Base-by-base conservation (phyloP, 2,797 vertebrate genomes). In the Parauchenoglanis punctatus region DNA sequence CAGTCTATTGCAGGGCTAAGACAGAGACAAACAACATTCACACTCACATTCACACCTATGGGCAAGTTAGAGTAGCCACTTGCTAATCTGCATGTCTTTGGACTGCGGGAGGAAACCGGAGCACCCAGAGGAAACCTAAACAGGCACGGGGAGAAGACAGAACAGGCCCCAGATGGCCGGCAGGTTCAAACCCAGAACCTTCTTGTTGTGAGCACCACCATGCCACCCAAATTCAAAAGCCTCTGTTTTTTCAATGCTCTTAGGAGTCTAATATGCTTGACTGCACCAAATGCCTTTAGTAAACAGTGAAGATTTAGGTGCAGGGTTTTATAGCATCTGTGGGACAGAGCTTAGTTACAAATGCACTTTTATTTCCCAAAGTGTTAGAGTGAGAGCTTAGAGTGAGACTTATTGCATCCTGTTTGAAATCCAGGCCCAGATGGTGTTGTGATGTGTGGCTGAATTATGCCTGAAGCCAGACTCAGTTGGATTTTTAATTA, bases 401-500 rank as follows among this genome's bases (percentile, higher is more conserved):
- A 83, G 63, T 68, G 28, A 81, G 65, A 86, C 65, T 86, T 80
- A 58, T 68, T 35, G 31, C 65, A 72, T 59, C 7, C 1, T 46
- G 56, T 70, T 81, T 67, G 17, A 86, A 73, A 40, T 81, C 65
- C 76, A 81, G 15, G 5, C 65, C 63, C 81, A 83, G 81, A 83
- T 70, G 81, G 65, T 83, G 81, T 82, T 49, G 25, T 75, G 40
- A 85, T 44, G 44, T 76, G 68, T 11, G 28, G 13, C 65, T 15
- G 81, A 70, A 65, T 83, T 70, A 31, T 40, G 63, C 63, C 65
- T 23, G 18, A 68, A 83, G 49, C 18, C 49, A 83, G 28, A 15
- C 59, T 81, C 40, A 15, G 6, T 81, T 65, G 44, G 23, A 81
- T 54, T 31, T 31, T 68, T 35, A 54, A 54, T 68, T 70, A 83